Evolutionary conservation across 1,140 invertebrate species (phyloP), one percentile per base, ranked within the genome.

Genomic region (Bactericera cockerelli): DNA sequence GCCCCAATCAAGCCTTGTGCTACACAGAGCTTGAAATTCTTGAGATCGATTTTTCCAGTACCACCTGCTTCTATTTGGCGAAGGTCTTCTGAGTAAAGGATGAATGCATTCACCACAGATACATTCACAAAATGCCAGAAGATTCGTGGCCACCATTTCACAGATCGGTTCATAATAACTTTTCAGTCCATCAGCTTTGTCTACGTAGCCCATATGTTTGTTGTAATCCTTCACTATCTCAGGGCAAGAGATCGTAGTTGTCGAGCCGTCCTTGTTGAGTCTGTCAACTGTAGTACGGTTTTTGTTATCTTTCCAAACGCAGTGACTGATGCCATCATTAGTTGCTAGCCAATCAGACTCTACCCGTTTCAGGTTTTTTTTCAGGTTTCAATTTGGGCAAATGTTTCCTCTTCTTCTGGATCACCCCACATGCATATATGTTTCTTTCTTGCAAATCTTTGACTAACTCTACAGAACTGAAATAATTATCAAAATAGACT

Each of bases 71-170:
- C 28, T 54, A 58, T 61, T 38, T 19, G n/a, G 6, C 19, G 25
- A 24, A 55, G 31, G 21, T 58, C 42, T 54, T 26, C 26, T 42
- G 53, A 42, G 59, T 68, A 66, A 26, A 68, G 26, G 57, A 70
- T 64, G 58, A 61, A 70, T 11, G 65, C 57, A 64, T 71, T 70
- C 10, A 64, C 63, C 25, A 69, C 54, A 31, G 65, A 56, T 26
- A 64, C 59, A 61, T 70, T 65, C 19, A 70, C n/a, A 53, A 71
- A 65, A 39, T 65, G 59, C 62, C 65, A 72, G 56, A 71, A 71
- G 56, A 71, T 64, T 54, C 63, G 62, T 39, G 68, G 67, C 66
- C 69, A 72, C 68, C 70, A 72, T 65, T 70, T 72, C 26, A 56
- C 61, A 33, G 55, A 64, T 63, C 71, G 70, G 56, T 60, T 68